phyloP scores from a whole-genome alignment of 2,888 invertebrate genomes.

The Beris chalybata region DNA sequence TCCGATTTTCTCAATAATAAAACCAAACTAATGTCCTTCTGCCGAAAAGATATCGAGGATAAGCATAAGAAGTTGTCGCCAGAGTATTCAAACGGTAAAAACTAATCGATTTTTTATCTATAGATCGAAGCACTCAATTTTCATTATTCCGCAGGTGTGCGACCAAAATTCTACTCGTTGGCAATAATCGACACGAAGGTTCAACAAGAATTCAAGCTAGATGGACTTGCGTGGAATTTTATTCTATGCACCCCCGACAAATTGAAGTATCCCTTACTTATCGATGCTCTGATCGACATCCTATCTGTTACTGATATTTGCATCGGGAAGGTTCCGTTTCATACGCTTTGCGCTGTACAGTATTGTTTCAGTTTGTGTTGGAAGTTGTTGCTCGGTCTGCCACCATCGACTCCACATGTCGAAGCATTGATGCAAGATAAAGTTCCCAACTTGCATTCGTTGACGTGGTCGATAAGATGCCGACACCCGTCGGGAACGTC shows the following conservation, averaged over 20 bases:
- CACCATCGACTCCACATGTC: constrained; percentile 87
- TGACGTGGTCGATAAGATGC: constrained; percentile 87
- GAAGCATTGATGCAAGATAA: constrained; percentile 75
- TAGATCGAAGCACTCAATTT: not conserved
- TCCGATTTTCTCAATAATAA: constrained; percentile 57
- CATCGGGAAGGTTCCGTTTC: constrained; percentile 60
- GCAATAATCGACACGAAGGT: constrained; percentile 67
- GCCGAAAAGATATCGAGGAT: constrained; percentile 73
- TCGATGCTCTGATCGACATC: constrained; percentile 83
- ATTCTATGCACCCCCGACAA: constrained; percentile 90
- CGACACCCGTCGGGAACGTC: constrained; percentile 79
- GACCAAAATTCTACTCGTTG: constrained; percentile 89
- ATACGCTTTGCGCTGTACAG: constrained; percentile 80
- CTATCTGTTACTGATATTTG: constrained; percentile 78
- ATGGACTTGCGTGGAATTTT: constrained; percentile 91
- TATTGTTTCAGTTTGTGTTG: constrained; percentile 74
- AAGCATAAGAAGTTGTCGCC: constrained; percentile 66
- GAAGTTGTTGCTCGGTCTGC: constrained; percentile 80
- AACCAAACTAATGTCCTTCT: constrained; percentile 69
- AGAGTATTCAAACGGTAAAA: constrained; percentile 49
- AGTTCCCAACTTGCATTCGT: constrained; percentile 75
- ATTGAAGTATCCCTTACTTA: constrained; percentile 81
- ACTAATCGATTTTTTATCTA: constrained; percentile 39
- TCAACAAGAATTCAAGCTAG: constrained; percentile 87
- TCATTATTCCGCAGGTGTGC: constrained; percentile 63